These are phyloP conservation scores for Clarias batrachus DNA, from an alignment of 2,113 vertebrate genomes.

Conservation along the genomic window DNA sequence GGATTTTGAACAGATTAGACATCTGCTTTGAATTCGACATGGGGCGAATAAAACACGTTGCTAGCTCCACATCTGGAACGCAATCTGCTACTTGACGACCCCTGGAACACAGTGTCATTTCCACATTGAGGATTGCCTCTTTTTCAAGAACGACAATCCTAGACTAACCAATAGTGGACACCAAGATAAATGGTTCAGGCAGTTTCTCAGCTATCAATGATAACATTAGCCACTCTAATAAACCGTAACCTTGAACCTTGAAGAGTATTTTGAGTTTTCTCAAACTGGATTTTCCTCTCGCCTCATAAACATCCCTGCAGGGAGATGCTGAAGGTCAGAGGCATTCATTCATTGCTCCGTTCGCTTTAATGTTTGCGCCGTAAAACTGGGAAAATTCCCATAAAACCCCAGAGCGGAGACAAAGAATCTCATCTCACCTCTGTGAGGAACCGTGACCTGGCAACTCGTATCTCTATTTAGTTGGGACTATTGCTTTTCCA, in stretches of 20 bases:
- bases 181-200: background rate
- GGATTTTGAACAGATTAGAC: background rate
- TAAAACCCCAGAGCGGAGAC: conserved; percentile 22
- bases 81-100: background rate
- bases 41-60: background rate
- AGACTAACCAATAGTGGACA: background rate
- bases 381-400: conserved; percentile 33
- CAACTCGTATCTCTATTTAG: conserved; percentile 14
- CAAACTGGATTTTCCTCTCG: conserved; percentile 20
- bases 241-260: conserved; percentile 45
- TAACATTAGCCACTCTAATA: conserved; percentile 37
- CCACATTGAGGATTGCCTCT: background rate
- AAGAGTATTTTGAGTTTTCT: conserved; percentile 18
- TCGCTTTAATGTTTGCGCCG: conserved; percentile 46
- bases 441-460: conserved; percentile 9
- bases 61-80: background rate
- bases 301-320: conserved; percentile 39
- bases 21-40: background rate
- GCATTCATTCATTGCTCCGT: conserved; percentile 42
- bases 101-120: background rate
- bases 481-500: conserved; percentile 14
- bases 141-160: background rate
- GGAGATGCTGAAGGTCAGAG: conserved; percentile 40
- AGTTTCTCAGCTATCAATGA: background rate
- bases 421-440: conserved; percentile 24